Conservation (phyloP, 2,797 vertebrate genomes). For the Leontopithecus rosalia region DNA sequence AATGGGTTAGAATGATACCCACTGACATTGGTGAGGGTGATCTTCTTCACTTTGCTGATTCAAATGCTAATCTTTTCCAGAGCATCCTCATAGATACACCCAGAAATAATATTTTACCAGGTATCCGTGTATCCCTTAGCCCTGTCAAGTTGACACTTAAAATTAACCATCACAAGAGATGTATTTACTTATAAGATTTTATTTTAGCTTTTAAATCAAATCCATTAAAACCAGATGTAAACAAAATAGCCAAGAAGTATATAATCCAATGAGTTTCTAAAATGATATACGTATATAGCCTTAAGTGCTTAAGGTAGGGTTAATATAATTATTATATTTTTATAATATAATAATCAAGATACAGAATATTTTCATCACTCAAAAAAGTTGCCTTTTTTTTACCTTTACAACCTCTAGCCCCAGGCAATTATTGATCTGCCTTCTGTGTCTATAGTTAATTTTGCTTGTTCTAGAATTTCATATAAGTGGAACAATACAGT, state of each 20-base stretch:
- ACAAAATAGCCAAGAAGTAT: neutral
- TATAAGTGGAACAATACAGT: neutral
- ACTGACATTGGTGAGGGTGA: neutral
- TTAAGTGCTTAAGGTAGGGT: too few species aligned
- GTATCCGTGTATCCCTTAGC: neutral
- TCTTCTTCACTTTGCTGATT: neutral
- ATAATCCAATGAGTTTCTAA: neutral
- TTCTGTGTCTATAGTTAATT: neutral
- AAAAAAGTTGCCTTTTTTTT: neutral
- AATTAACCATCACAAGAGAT: neutral
- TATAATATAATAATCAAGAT: neutral
- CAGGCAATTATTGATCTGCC: neutral
- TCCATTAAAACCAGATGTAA: neutral
- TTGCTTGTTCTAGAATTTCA: neutral
- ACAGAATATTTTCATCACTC: neutral
- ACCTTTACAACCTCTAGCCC: neutral
- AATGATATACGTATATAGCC: neutral
- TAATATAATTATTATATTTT: too few species aligned
- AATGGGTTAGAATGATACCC: neutral
- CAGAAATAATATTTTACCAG: neutral
- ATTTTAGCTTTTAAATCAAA: neutral
- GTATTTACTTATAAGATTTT: neutral
- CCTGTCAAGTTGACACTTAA: neutral
- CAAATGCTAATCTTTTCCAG: neutral
- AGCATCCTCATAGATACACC: neutral